Base-by-base conservation (phyloP, 2,113 vertebrate species). In the Mola mola region DNA sequence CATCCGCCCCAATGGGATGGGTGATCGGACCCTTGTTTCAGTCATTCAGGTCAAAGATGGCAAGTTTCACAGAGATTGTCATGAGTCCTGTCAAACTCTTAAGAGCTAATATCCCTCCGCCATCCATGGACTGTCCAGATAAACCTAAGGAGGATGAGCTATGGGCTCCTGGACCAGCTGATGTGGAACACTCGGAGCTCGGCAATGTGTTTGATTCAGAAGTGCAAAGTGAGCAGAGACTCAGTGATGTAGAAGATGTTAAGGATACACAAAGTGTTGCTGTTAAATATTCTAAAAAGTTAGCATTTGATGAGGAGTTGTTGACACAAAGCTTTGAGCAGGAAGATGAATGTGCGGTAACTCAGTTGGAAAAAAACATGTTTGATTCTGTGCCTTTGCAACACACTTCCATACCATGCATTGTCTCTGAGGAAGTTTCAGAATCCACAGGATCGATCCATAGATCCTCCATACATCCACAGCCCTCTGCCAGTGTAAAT, bases 21-120 rank as follows among this genome's bases (percentile, higher is more conserved):
- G 83, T 92, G 50, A 91, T 96, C 33, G 93, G 88, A 3, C 94
- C 95, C 0, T 85, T 96, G 56, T 91, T 96, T 56, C 92, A 93
- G 63, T 92, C 92, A 0, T 89, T 96, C 65, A 94, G 89, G 44
- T 94, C 93, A 4, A 96, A 95, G 84, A 92, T 96, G 83, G 93
- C 95, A 44, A 93, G 92, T 79, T 96, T 96, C 73, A 92, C 94
- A 0, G 94, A 96, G 75, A 95, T 96, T 21, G 94, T 96, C 69
- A 92, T 96, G 86, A 94, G 88, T 36, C 93, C 95, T 0, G 90
- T 90, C 36, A 90, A 91, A 41, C 87, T 92, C 15, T 90, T 93
- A 53, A 87, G 48, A 75, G 56, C 81, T 4, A 82, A 2, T 3
- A 81, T 70, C 40, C n/a, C 80, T 34, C 68, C 43, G 2, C 65